Evolutionary conservation across 1,140 invertebrate species (phyloP).

Genomic region (Myzus persicae): DNA sequence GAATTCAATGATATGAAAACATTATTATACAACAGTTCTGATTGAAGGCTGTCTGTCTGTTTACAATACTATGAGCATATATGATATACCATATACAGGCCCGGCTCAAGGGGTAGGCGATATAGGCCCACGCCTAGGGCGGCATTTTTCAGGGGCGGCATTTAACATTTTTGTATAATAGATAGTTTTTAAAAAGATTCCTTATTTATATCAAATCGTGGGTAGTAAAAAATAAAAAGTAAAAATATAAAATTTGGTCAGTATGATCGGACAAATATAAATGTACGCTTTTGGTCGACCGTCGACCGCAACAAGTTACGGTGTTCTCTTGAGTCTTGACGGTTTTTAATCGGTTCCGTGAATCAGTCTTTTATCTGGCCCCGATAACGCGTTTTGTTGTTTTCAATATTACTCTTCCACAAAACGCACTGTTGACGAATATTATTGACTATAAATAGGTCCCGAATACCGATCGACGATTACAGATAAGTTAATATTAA

Average conservation of each 20-base stretch:
- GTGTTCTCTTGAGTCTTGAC: not conserved
- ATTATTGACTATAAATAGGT: not conserved
- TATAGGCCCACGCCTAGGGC: not conserved
- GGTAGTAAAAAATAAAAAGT: not conserved
- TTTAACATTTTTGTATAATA: not conserved
- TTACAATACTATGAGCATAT: too few species aligned
- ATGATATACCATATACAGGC: too few species aligned
- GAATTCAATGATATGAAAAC: too few species aligned
- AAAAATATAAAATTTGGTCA: too few species aligned
- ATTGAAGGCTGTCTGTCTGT: too few species aligned
- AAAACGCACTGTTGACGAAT: slow-evolving; percentile 10
- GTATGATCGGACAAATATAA: too few species aligned
- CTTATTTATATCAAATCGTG: not conserved
- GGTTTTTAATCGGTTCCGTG: not conserved
- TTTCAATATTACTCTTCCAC: not conserved
- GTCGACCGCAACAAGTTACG: not conserved
- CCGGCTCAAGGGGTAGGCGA: too few species aligned
- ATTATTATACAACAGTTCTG: too few species aligned
- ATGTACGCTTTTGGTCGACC: not conserved
- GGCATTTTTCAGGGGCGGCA: not conserved
- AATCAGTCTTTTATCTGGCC: slow-evolving; percentile 3
- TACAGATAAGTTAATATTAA: slow-evolving; percentile 29
- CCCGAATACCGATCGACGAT: not conserved
- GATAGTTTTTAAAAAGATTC: not conserved
- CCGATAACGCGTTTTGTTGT: slow-evolving; percentile 5